Percentiles rank a stretch among this genome's conserved stretches.
These are phyloP conservation scores for Novumbra hubbsi DNA, from an alignment of 2,797 vertebrate genomes.

Conservation along the genomic window DNA sequence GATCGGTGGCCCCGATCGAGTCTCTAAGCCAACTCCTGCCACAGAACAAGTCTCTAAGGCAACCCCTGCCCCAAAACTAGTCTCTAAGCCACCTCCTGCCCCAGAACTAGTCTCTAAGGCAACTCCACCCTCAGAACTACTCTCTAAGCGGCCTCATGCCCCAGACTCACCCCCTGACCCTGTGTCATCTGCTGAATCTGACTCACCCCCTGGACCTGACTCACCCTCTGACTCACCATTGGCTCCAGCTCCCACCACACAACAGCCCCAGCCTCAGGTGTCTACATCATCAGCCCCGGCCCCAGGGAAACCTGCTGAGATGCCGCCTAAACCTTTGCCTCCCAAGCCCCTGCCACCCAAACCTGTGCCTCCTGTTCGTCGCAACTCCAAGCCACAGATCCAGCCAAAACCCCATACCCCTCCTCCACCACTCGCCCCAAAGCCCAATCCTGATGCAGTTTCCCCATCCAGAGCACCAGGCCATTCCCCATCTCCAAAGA, in stretches of 20 bases:
- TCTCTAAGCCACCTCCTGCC: slow-evolving; percentile 16
- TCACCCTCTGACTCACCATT: slow-evolving; percentile 36
- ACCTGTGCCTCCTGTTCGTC: slow-evolving; percentile 76
- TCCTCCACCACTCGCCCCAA: slow-evolving; percentile 60
- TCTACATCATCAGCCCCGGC: slow-evolving; percentile 65
- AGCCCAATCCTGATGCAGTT: slow-evolving; percentile 5
- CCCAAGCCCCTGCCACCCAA: slow-evolving; percentile 73
- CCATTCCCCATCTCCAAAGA: slow-evolving; percentile 29
- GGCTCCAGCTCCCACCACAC: slow-evolving; percentile 78
- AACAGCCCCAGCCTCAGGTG: slow-evolving; percentile 82
- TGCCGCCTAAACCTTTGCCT: slow-evolving; percentile 67
- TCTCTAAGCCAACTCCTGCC: neutral
- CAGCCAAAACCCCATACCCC: slow-evolving; percentile 79
- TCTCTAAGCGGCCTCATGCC: slow-evolving; percentile 12
- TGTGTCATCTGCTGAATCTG: slow-evolving; percentile 7
- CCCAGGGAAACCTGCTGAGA: slow-evolving; percentile 77
- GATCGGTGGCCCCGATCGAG: slow-evolving; percentile 30
- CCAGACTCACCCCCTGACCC: neutral
- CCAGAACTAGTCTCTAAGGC: neutral
- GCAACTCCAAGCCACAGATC: slow-evolving; percentile 78
- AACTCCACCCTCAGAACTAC: slow-evolving; percentile 18
- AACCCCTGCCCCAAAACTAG: slow-evolving; percentile 39
- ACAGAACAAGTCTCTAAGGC: neutral
- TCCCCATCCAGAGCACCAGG: slow-evolving; percentile 18
- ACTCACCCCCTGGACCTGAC: slow-evolving; percentile 22